Conservation (phyloP, 2,113 vertebrate genomes). For the Aramus guarauna region DNA sequence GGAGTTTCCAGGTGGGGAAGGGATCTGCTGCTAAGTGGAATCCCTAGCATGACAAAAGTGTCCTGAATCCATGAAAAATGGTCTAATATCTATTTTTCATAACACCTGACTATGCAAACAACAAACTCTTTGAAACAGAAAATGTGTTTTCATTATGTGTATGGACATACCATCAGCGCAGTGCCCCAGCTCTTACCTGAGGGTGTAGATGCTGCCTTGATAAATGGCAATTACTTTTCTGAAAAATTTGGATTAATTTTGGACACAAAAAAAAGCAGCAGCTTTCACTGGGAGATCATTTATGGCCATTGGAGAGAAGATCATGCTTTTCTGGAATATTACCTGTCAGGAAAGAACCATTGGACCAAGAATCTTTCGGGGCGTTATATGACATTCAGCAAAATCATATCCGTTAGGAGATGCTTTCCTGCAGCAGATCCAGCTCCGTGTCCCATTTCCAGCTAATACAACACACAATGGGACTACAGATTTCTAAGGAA, state of each 20-base stretch:
- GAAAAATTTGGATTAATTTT: background rate
- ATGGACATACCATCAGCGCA: background rate
- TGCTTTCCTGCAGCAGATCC: conserved; percentile 44
- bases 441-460: conserved; percentile 27
- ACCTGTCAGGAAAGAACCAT: conserved; percentile 43
- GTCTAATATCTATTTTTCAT: background rate
- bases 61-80: background rate
- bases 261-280: background rate
- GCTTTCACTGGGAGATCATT: background rate
- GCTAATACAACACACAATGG: conserved; percentile 30
- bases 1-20: background rate
- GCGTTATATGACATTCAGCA: conserved; percentile 32
- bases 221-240: conserved; percentile 24
- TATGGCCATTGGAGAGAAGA: conserved; percentile 1
- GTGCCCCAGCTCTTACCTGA: background rate
- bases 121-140: conserved; percentile 1
- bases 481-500: conserved; percentile 58
- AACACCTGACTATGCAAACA: background rate
- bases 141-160: background rate
- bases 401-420: conserved; percentile 42
- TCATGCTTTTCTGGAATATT: conserved; percentile 20
- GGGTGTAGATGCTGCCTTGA: conserved; percentile 10
- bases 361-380: conserved; percentile 20
- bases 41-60: background rate
- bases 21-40: background rate